phyloP scores from a whole-genome alignment of 2,113 vertebrate genomes.

The Raja brachyura region DNA sequence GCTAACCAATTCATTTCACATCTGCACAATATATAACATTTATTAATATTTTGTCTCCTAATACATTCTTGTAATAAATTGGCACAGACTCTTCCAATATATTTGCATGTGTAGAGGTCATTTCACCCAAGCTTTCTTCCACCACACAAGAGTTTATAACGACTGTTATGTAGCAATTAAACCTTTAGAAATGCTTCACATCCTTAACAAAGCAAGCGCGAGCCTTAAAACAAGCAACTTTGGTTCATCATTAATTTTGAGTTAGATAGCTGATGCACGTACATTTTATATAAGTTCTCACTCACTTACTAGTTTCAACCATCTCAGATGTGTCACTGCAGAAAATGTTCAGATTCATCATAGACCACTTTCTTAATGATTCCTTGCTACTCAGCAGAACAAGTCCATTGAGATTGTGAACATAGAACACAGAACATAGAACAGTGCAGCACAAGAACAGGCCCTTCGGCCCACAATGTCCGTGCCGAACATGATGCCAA shows the following conservation, averaged over 20 bases:
- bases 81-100: background rate
- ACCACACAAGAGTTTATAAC: background rate
- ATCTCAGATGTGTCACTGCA: background rate
- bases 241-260: background rate
- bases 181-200: background rate
- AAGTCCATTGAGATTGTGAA: background rate
- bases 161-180: background rate
- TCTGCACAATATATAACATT: background rate
- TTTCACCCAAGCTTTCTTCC: background rate
- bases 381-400: background rate
- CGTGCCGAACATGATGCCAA: no score
- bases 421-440: no score
- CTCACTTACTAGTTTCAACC: slow-evolving; percentile 14
- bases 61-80: background rate
- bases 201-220: background rate
- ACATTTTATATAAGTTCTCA: background rate
- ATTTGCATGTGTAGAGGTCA: background rate
- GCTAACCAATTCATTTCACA: background rate
- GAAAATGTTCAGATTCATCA: slow-evolving; percentile 11
- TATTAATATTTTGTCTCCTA: background rate
- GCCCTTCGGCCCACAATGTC: no score
- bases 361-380: slow-evolving; percentile 1
- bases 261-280: slow-evolving; percentile 1
- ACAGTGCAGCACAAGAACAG: no score
- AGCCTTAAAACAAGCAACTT: background rate